Evolutionary conservation across 2,888 invertebrate genomes (phyloP), one percentile per base, ranked within the genome.

Genomic region (Stenoptilia bipunctidactyla): DNA sequence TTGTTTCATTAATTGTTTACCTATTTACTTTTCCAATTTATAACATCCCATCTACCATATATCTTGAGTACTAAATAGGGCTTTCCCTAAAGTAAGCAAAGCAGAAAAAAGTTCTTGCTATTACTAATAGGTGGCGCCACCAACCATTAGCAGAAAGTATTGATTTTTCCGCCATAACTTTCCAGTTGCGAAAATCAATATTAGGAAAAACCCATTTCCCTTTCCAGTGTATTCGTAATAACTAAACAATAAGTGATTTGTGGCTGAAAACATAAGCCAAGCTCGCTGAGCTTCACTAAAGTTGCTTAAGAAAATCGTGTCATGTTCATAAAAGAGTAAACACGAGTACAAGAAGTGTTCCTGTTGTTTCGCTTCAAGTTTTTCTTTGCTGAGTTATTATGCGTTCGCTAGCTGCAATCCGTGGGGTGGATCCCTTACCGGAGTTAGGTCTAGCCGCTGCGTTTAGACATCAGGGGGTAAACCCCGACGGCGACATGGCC

Each of bases 401-500:
- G 82, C 82, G 82, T 66, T 75, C 82, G 50, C 69, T 83, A 60
- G 62, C 74, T 51, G 72, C 75, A 44, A 55, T 76, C 27, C 76
- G 72, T 52, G 80, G 80, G 75, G 79, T 75, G 37, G 70, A 72
- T 53, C 77, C 80, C 70, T 72, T 80, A 65, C 77, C 77, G 42
- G 75, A 73, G 42, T 51, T 77, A 53, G 72, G 67, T 52, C 57
- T 79, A 44, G 69, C 75, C 42, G 63, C 77, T 44, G 67, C 59
- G 40, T 55, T 73, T 46, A 69, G 68, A 46, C 68, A 64, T 40
- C 58, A 60, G 45, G 59, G 58, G 36, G 75, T 70, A 47, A 72
- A 69, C 48, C 56, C 75, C 36, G 82, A 84, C 66, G 73, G 63
- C 61, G 91, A 91, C 57, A 90, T 92, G 89, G 90, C 91, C 55